A percentile compares a stretch with the other conserved stretches of the same genome.
These are phyloP conservation scores for Lethocerus indicus DNA, from an alignment of 1,140 invertebrate genomes.

Conservation along the genomic window DNA sequence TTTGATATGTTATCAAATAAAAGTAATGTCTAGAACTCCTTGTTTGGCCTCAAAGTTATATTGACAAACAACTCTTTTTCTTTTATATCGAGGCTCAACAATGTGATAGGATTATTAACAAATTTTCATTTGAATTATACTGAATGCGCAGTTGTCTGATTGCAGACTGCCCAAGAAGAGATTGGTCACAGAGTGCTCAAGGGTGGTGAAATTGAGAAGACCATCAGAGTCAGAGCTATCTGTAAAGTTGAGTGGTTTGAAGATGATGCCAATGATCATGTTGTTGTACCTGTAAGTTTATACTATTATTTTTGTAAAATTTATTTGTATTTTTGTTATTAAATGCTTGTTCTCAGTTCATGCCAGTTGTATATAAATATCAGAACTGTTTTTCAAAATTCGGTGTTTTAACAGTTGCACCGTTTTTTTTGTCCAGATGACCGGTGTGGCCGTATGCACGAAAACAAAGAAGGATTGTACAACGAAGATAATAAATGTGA, in stretches of 20 bases:
- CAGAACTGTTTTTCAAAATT: not conserved
- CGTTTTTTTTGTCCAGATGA: slow-evolving; percentile 22
- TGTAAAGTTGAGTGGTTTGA: slow-evolving; percentile 49
- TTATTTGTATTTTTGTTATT: not conserved
- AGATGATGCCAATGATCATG: slow-evolving; percentile 33
- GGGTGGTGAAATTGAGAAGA: slow-evolving; percentile 36
- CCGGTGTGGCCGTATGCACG: slow-evolving; percentile 33
- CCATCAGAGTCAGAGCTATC: slow-evolving; percentile 37
- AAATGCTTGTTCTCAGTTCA: slow-evolving; percentile 1
- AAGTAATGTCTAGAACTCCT: too few relatives aligned
- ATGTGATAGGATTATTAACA: too few relatives aligned
- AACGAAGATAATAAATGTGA: slow-evolving; percentile 34
- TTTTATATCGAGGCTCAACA: too few relatives aligned
- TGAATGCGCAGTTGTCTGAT: slow-evolving; percentile 14
- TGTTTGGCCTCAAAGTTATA: too few relatives aligned
- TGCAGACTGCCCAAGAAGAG: slow-evolving; percentile 31
- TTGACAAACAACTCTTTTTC: too few relatives aligned
- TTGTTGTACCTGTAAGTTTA: slow-evolving; percentile 29
- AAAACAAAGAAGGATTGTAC: slow-evolving; percentile 29
- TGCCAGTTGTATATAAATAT: not conserved
- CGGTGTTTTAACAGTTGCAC: not conserved
- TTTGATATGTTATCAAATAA: too few relatives aligned
- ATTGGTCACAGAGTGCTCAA: slow-evolving; percentile 23
- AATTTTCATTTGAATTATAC: too few relatives aligned
- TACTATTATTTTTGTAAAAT: not conserved